Evolutionary conservation across 1,140 invertebrate species (phyloP), one percentile per base, ranked within the genome.

Genomic region (Acromyrmex charruanus): DNA sequence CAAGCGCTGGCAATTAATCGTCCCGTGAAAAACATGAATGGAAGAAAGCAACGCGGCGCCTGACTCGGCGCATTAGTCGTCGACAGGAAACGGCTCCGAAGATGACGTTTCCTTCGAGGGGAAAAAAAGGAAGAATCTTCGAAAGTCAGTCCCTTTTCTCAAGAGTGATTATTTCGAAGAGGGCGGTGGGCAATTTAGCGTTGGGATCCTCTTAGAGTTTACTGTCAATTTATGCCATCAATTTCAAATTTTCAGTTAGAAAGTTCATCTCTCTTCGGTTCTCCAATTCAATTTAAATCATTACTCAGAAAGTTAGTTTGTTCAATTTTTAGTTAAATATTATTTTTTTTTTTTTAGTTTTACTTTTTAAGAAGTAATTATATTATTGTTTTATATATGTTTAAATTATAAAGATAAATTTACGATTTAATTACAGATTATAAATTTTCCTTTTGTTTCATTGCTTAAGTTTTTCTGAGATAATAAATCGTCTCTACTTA

Each of bases 1-100:
- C 90, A 77, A 88, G 63, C 81, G 58, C 39, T 75, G 85, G 69
- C 88, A 91, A 93, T 93, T 92, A 93, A 93, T 92, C 84, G 89
- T 85, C 85, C 69, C 74, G 66, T 89, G 87, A 81, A 93, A 91
- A 89, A 89, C 87, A 88, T 89, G 87, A 91, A 91, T 88, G 90
- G 74, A 55, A 85, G 61, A 85, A 68, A 86, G 28, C 85, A 59
- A 59, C 63, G 49, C 44, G 77, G 75, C 39, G 44, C 77, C 59
- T 85, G 80, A 82, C 86, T 85, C 69, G 86, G 65, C 87, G 66
- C 69, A 82, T 80, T 81, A 81, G 75, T 81, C 77, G 74, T 81
- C 74, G 80, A 74, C 80, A 84, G 80, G 80, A 84, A 84, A 84
- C 71, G 55, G 44, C 80, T 84, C 21, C 75, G 82, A 79, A 85